These are phyloP conservation scores for Anolis apletophallus DNA, from an alignment of 2,797 vertebrate genomes.

Conservation along the genomic window DNA sequence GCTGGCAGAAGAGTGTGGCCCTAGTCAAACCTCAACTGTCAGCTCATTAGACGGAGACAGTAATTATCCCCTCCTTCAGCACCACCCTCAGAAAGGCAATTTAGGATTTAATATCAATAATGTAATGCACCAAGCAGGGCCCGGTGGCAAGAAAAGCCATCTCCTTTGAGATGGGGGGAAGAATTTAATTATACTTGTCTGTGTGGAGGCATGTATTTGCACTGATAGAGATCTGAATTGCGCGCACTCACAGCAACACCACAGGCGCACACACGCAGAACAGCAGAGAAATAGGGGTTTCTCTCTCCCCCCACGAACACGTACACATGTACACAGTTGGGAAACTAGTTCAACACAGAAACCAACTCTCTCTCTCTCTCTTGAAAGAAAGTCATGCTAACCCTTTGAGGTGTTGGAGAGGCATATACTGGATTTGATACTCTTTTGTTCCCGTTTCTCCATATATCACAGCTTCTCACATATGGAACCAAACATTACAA, in stretches of 20 bases:
- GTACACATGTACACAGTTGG: not conserved
- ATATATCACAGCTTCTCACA: not conserved
- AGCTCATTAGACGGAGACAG: slow-evolving; percentile 12
- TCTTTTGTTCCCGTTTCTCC: not conserved
- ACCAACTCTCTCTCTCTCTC: not conserved
- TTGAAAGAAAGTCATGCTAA: not conserved
- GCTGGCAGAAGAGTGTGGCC: slow-evolving; percentile 15
- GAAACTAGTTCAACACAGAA: not conserved
- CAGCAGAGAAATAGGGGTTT: not conserved
- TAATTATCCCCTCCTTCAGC: slow-evolving; percentile 4
- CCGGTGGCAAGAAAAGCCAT: slow-evolving; percentile 16
- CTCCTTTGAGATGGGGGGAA: not conserved
- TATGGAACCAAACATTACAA: not conserved
- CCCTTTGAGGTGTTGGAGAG: not conserved
- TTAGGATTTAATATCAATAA: slow-evolving; percentile 7
- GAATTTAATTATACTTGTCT: slow-evolving; percentile 19
- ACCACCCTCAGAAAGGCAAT: not conserved
- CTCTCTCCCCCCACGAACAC: not conserved
- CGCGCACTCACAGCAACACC: not conserved
- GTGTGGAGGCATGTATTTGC: not conserved
- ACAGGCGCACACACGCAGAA: slow-evolving; percentile 4
- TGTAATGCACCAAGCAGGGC: not conserved
- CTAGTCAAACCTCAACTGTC: slow-evolving; percentile 14
- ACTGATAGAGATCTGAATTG: not conserved
- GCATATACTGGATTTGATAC: not conserved